Evolutionary conservation across 1,140 invertebrate genomes (phyloP).

Genomic region (Zaprionus taronus): DNA sequence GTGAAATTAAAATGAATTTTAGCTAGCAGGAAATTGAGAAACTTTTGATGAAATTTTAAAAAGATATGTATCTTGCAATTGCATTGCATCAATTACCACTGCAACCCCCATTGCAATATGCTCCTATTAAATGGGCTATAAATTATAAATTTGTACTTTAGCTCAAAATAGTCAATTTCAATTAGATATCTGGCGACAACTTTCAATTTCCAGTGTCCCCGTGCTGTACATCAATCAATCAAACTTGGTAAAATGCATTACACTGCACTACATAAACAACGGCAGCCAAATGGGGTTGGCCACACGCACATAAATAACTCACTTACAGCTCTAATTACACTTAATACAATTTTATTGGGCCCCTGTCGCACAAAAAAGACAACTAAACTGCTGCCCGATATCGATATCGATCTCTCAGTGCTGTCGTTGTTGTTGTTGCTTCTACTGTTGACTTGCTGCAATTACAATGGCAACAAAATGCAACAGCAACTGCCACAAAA

Average conservation of each 20-base stretch:
- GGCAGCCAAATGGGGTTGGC: conserved; percentile 17
- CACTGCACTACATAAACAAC: conserved; percentile 55
- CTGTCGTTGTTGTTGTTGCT: conserved; percentile 18
- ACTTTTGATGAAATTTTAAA: neutral
- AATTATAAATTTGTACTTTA: conserved; percentile 20
- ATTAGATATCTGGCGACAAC: conserved; percentile 41
- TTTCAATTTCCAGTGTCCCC: conserved; percentile 58
- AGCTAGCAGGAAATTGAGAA: neutral
- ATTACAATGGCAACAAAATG: conserved; percentile 75
- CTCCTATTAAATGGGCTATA: neutral
- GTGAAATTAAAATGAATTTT: neutral
- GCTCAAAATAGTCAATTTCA: conserved; percentile 44
- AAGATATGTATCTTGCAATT: neutral
- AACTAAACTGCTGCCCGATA: conserved; percentile 34
- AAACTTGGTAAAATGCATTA: conserved; percentile 29
- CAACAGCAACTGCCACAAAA: conserved; percentile 57
- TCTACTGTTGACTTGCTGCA: conserved; percentile 63
- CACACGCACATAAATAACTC: conserved; percentile 73
- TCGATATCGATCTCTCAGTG: conserved; percentile 60
- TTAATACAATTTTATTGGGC: conserved; percentile 74
- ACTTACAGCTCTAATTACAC: conserved; percentile 73
- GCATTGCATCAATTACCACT: neutral
- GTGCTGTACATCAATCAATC: conserved; percentile 69
- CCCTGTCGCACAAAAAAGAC: conserved; percentile 29
- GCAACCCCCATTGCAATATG: neutral